phyloP scores from a whole-genome alignment of 2,797 vertebrate species.

The Cryptoblepharus egeriae region DNA sequence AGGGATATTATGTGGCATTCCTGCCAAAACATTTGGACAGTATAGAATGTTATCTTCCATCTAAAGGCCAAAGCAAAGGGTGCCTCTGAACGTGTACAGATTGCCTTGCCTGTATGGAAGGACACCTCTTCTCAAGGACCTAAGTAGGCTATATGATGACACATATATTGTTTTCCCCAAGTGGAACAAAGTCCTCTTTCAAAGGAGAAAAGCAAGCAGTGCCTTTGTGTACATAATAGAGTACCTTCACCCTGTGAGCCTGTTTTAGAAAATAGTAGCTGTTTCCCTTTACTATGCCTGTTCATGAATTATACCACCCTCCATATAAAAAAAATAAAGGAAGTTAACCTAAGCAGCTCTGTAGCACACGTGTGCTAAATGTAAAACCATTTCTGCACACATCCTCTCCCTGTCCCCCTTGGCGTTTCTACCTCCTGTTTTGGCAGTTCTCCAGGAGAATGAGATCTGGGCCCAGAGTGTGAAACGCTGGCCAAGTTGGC shows the following conservation, averaged over 20 bases:
- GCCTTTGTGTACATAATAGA: background rate
- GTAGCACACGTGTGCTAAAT: background rate
- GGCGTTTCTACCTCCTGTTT: background rate
- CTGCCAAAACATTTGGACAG: too few species aligned
- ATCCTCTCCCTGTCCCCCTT: background rate
- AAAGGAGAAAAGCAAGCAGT: background rate
- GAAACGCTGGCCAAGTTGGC: background rate
- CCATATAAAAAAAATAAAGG: too few species aligned
- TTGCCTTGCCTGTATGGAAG: background rate
- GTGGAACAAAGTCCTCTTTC: too few species aligned
- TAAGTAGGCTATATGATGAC: too few species aligned
- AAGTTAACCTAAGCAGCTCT: background rate
- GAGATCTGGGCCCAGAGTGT: background rate
- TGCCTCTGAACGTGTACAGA: background rate
- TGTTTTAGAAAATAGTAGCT: background rate
- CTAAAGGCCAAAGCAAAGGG: background rate
- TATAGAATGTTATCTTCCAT: background rate
- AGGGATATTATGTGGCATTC: too few species aligned
- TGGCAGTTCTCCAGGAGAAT: background rate
- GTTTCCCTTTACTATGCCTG: background rate
- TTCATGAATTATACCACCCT: too few species aligned
- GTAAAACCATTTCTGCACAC: background rate
- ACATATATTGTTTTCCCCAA: background rate
- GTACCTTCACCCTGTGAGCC: too few species aligned
- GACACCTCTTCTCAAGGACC: too few species aligned